A percentile compares a stretch with the other conserved stretches of the same genome.
Evolutionary conservation across 2,797 vertebrate genomes (phyloP).

Genomic region (Danio albolineatus): DNA sequence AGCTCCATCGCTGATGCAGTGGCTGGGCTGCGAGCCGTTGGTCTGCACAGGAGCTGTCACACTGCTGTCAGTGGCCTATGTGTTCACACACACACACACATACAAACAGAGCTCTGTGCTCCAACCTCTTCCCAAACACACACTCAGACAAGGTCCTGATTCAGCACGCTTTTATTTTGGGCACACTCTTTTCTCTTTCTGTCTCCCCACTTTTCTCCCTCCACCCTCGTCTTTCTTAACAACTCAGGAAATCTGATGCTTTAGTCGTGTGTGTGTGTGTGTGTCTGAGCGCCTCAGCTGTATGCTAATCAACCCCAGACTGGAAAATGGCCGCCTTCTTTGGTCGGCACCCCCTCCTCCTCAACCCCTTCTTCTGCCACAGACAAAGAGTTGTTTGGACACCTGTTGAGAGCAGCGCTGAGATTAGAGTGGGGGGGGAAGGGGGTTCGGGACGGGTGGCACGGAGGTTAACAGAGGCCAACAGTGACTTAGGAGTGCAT

Average conservation of each 20-base stretch:
- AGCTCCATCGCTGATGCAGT: too few species aligned
- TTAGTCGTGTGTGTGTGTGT: constrained; percentile 65
- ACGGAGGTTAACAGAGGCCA: constrained; percentile 83
- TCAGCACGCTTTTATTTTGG: constrained; percentile 76
- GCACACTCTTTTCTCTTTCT: constrained; percentile 69
- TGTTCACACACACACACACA: constrained; percentile 38
- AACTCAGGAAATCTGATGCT: constrained; percentile 79
- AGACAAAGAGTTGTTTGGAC: constrained; percentile 92
- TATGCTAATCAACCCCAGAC: constrained; percentile 88
- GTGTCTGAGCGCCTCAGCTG: constrained; percentile 85
- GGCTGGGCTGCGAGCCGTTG: constrained; percentile 52
- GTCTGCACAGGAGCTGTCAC: constrained; percentile 42
- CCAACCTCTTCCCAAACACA: constrained; percentile 31
- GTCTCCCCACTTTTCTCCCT: constrained; percentile 63
- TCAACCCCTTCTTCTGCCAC: constrained; percentile 68
- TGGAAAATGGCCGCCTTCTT: constrained; percentile 85
- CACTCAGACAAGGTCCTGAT: constrained; percentile 57
- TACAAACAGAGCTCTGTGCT: constrained; percentile 44
- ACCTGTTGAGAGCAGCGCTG: constrained; percentile 87
- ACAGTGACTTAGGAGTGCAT: constrained; percentile 83
- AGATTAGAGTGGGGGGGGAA: constrained; percentile 80
- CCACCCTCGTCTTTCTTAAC: constrained; percentile 71
- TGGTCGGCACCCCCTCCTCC: constrained; percentile 72
- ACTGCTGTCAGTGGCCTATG: constrained; percentile 49
- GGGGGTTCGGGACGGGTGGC: constrained; percentile 64